Evolutionary conservation across 2,888 invertebrate species (phyloP).

Genomic region (Erebia palarica): DNA sequence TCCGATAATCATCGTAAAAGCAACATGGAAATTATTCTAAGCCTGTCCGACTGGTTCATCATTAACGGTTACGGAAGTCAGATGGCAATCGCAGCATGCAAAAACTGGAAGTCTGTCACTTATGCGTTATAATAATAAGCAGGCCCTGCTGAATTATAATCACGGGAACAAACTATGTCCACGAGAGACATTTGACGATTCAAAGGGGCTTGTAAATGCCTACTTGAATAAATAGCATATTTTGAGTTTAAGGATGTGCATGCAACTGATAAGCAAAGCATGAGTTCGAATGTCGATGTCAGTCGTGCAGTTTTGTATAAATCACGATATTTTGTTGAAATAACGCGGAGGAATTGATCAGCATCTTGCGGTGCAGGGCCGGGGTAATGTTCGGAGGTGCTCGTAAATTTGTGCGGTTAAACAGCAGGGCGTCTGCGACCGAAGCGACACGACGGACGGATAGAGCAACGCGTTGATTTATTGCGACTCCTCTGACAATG

Average conservation of each 20-base stretch:
- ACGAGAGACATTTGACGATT: slow-evolving; percentile 19
- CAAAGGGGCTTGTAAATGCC: slow-evolving; percentile 13
- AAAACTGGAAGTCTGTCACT: slow-evolving; percentile 19
- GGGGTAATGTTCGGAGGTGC: slow-evolving; percentile 67
- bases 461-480: slow-evolving; percentile 77
- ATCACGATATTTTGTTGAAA: slow-evolving; percentile 80
- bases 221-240: slow-evolving; percentile 23
- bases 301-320: slow-evolving; percentile 62
- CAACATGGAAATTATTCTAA: slow-evolving; percentile 17
- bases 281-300: slow-evolving; percentile 33
- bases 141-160: slow-evolving; percentile 10
- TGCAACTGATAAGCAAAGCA: slow-evolving; percentile 25
- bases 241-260: slow-evolving; percentile 8
- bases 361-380: slow-evolving; percentile 65
- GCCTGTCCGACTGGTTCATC: slow-evolving; percentile 18
- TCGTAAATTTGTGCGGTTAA: slow-evolving; percentile 80
- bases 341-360: slow-evolving; percentile 73
- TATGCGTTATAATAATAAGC: slow-evolving; percentile 18
- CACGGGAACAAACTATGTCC: neutral
- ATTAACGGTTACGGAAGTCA: slow-evolving; percentile 19
- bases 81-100: slow-evolving; percentile 18
- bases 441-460: slow-evolving; percentile 70
- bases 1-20: slow-evolving; percentile 14
- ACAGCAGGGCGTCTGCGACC: slow-evolving; percentile 74
- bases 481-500: slow-evolving; percentile 53